Evolutionary conservation across 2,888 invertebrate genomes (phyloP).

Genomic region (Zygaena filipendulae): DNA sequence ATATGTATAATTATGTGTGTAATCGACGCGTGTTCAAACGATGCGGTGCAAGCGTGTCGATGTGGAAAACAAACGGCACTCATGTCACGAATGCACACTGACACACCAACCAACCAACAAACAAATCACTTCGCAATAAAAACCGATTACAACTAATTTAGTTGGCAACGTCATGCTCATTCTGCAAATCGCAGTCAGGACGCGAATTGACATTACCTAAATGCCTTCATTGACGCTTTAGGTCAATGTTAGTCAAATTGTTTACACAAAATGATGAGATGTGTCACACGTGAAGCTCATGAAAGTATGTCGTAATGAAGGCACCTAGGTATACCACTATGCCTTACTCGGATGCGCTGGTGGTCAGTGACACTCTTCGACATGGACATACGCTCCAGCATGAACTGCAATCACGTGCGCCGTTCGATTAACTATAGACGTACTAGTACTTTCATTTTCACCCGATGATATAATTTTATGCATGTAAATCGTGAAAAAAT

Average conservation of each 20-base stretch:
- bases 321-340: conserved; percentile 35
- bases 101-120: conserved; percentile 67
- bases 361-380: conserved; percentile 86
- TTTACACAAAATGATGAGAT: too few relatives aligned
- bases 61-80: conserved; percentile 27
- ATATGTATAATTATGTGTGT: too few relatives aligned
- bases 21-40: too few relatives aligned
- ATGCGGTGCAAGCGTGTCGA: conserved; percentile 3
- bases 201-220: conserved; percentile 26
- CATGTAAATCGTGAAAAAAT: too few relatives aligned
- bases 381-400: conserved; percentile 91
- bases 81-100: conserved; percentile 50
- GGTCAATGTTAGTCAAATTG: too few relatives aligned
- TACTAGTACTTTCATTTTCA: not conserved
- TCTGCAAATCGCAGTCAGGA: too few relatives aligned
- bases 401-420: conserved; percentile 78
- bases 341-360: conserved; percentile 93
- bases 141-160: too few relatives aligned
- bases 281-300: too few relatives aligned
- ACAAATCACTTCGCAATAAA: conserved; percentile 35
- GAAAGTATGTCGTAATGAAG: conserved; percentile 26
- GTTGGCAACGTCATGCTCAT: too few relatives aligned
- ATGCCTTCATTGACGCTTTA: conserved; percentile 46
- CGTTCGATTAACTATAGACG: conserved; percentile 21
- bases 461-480: too few relatives aligned